phyloP scores from a whole-genome alignment of 2,888 invertebrate species.

The Muscina levida region DNA sequence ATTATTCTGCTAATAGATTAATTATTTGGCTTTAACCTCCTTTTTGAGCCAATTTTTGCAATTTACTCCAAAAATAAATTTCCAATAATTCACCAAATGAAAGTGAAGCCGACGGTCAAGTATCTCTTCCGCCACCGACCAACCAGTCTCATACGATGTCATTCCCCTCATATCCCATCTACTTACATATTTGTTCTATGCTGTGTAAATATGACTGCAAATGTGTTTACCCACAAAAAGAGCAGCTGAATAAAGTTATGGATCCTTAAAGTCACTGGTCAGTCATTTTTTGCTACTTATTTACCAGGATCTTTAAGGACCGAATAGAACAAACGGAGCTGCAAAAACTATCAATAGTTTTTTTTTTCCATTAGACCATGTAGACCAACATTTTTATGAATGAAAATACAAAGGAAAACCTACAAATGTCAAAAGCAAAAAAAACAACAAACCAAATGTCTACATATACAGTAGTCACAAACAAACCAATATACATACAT shows the following conservation, averaged over 20 bases:
- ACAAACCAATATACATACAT: neutral
- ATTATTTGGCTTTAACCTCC: no score
- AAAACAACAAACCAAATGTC: neutral
- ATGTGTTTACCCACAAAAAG: constrained; percentile 12
- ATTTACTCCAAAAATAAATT: constrained; percentile 1
- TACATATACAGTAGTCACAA: neutral
- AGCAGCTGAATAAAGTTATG: constrained; percentile 17
- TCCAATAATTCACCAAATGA: neutral
- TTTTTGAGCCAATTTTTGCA: neutral
- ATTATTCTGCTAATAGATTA: no score
- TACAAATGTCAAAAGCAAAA: constrained; percentile 56
- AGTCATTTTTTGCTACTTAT: no score
- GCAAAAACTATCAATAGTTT: constrained; percentile 9
- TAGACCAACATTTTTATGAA: constrained; percentile 53
- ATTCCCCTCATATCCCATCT: neutral
- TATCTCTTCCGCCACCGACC: neutral
- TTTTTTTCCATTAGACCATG: neutral
- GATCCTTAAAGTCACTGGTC: neutral
- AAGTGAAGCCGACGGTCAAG: neutral
- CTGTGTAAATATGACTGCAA: constrained; percentile 20
- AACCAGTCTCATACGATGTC: no score
- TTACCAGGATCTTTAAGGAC: neutral
- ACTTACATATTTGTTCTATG: neutral
- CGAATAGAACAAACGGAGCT: neutral
- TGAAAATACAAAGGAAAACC: constrained; percentile 60